Conservation (phyloP, 2,797 vertebrate genomes). For the Alcedo atthis region DNA sequence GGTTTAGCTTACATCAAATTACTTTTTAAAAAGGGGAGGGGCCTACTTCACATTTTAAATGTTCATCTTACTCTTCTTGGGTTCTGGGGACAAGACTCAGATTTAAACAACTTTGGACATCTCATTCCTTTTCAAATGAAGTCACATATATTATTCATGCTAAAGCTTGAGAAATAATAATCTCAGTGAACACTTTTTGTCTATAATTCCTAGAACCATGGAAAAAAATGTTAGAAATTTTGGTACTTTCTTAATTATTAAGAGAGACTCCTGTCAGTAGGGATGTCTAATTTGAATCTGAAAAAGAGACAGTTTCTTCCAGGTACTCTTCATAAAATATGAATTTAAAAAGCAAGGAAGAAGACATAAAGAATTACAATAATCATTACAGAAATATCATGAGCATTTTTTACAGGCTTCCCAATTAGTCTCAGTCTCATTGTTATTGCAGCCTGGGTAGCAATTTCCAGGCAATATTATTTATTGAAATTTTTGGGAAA, state of each 20-base stretch:
- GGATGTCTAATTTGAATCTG: neutral
- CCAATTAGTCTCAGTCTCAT: neutral
- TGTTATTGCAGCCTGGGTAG: neutral
- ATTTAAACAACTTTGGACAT: neutral
- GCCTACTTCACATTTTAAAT: neutral
- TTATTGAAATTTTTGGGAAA: neutral
- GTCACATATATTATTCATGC: neutral
- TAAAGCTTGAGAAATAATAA: neutral
- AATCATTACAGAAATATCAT: neutral
- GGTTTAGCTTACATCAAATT: neutral
- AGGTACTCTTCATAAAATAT: neutral
- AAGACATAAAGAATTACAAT: neutral
- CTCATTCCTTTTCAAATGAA: neutral
- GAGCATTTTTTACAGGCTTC: neutral
- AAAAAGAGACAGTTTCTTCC: neutral
- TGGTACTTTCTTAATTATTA: neutral
- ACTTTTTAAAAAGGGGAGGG: rapidly evolving
- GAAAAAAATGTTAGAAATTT: neutral
- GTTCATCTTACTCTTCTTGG: neutral
- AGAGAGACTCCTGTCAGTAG: neutral
- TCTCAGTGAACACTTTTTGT: neutral
- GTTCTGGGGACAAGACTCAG: rapidly evolving
- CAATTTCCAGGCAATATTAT: rapidly evolving
- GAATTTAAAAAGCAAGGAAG: neutral
- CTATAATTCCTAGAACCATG: neutral